These are phyloP conservation scores for Drosophila neotestacea DNA, from an alignment of 2,888 invertebrate genomes.

Conservation along the genomic window DNA sequence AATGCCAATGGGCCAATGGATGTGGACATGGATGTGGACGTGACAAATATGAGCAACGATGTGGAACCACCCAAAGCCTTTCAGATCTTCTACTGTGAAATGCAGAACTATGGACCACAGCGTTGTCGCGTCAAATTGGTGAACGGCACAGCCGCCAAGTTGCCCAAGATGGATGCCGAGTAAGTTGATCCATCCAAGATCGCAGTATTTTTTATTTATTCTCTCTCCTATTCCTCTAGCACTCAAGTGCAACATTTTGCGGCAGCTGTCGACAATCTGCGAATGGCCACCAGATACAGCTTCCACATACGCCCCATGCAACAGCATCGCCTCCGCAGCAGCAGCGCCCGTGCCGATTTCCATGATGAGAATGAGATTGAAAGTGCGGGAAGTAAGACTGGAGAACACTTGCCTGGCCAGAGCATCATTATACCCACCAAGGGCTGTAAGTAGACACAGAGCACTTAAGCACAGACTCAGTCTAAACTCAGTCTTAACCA, in stretches of 20 bases:
- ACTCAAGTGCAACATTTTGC: conserved; percentile 86
- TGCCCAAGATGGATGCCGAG: conserved; percentile 32
- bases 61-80: conserved; percentile 87
- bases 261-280: conserved; percentile 89
- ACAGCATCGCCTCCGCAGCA: conserved; percentile 83
- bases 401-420: conserved; percentile 87
- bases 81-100: conserved; percentile 91
- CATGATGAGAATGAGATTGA: conserved; percentile 84
- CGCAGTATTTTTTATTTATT: conserved; percentile 4
- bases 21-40: conserved; percentile 32
- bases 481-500: neutral
- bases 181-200: conserved; percentile 32
- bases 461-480: neutral
- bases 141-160: conserved; percentile 65
- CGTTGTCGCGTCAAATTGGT: conserved; percentile 88
- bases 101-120: conserved; percentile 92
- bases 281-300: conserved; percentile 93
- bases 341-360: conserved; percentile 84
- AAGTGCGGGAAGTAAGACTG: conserved; percentile 72
- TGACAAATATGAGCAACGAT: conserved; percentile 78
- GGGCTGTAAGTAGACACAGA: conserved; percentile 89
- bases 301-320: conserved; percentile 89
- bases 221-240: conserved; percentile 41
- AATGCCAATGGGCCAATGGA: conserved; percentile 43
- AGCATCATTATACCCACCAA: conserved; percentile 92